A percentile compares a stretch with the other conserved stretches of the same genome.
phyloP scores from a whole-genome alignment of 2,888 invertebrate genomes.

The Lacanobia wlatinum region DNA sequence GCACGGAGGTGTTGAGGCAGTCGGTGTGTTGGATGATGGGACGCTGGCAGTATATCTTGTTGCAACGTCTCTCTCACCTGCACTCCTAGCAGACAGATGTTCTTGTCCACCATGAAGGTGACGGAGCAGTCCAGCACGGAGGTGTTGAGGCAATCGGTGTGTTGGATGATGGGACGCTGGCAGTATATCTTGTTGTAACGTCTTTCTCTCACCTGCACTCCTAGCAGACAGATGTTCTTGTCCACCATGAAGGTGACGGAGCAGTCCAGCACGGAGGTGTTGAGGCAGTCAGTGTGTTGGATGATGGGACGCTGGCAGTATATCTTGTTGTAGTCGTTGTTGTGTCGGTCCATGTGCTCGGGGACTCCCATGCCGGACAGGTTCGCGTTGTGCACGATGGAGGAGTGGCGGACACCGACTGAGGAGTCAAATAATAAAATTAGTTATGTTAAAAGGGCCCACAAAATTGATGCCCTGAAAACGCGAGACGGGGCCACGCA shows the following conservation, averaged over 20 bases:
- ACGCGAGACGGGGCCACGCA: no score
- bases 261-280: conserved; percentile 94
- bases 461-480: no score
- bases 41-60: no score
- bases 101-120: conserved; percentile 95
- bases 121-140: conserved; percentile 94
- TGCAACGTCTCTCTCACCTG: conserved; percentile 83
- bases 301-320: conserved; percentile 93
- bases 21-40: conserved; percentile 90
- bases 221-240: conserved; percentile 94
- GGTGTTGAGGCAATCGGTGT: conserved; percentile 94
- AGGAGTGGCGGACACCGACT: conserved; percentile 69
- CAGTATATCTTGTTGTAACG: conserved; percentile 92
- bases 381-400: conserved; percentile 63
- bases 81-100: conserved; percentile 94
- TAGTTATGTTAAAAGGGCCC: no score
- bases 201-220: conserved; percentile 90
- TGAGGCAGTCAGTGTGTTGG: conserved; percentile 93
- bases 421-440: neutral
- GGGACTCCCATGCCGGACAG: conserved; percentile 58
- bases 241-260: conserved; percentile 95
- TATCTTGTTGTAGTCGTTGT: conserved; percentile 89
- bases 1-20: conserved; percentile 93
- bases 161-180: conserved; percentile 92
- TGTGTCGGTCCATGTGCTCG: conserved; percentile 73